A percentile compares a stretch with the other conserved stretches of the same genome.
These are phyloP conservation scores for Cryptus armator DNA, from an alignment of 2,888 invertebrate genomes.

Conservation along the genomic window DNA sequence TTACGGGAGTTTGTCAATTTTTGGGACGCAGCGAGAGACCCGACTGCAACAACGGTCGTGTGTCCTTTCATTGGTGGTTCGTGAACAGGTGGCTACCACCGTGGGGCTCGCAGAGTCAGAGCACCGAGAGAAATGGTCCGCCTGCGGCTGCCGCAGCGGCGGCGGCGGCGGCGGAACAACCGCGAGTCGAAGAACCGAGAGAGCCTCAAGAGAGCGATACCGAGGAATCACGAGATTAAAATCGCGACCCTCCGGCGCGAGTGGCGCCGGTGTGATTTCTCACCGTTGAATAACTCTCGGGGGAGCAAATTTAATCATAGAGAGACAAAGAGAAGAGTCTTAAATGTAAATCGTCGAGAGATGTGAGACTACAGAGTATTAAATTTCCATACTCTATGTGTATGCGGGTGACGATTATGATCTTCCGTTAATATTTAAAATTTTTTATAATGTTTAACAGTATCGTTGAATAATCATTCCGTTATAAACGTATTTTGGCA, in stretches of 20 bases:
- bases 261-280: constrained; percentile 21
- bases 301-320: constrained; percentile 22
- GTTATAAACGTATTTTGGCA: neutral
- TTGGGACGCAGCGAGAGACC: constrained; percentile 78
- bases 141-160: constrained; percentile 42
- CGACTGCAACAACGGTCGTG: constrained; percentile 84
- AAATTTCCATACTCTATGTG: constrained; percentile 17
- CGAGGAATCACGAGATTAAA: constrained; percentile 77
- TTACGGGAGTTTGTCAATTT: constrained; percentile 78
- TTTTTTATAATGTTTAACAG: neutral
- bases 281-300: neutral
- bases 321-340: neutral
- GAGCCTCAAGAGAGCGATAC: constrained; percentile 80
- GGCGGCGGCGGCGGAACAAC: neutral
- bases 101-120: constrained; percentile 86
- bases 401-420: constrained; percentile 15
- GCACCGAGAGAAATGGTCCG: constrained; percentile 75
- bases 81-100: constrained; percentile 90
- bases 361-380: constrained; percentile 30
- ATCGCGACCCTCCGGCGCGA: neutral
- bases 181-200: constrained; percentile 74
- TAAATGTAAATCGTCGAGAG: constrained; percentile 21
- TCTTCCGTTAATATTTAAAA: constrained; percentile 55
- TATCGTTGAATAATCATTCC: constrained; percentile 43
- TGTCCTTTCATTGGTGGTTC: constrained; percentile 89